Evolutionary conservation across 2,797 vertebrate genomes (phyloP).

Genomic region (Esox lucius): DNA sequence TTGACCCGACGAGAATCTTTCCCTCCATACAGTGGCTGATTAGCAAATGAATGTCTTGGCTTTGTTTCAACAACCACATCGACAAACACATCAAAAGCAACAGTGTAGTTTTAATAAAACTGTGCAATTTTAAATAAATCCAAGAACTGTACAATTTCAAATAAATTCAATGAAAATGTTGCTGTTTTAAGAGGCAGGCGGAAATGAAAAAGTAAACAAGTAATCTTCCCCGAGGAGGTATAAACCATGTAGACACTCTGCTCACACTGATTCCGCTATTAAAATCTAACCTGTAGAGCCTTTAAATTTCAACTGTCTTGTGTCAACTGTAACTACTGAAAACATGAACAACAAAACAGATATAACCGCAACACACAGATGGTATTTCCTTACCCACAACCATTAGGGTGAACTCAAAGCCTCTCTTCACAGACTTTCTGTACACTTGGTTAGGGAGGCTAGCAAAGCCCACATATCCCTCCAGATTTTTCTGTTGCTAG

Average conservation of each 20-base stretch:
- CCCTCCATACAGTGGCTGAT: constrained; percentile 63
- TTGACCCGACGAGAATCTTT: constrained; percentile 66
- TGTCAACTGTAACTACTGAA: not conserved
- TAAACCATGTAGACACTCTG: constrained; percentile 36
- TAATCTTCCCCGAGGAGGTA: not conserved
- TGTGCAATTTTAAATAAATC: constrained; percentile 37
- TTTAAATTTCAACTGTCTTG: not conserved
- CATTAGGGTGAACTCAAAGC: constrained; percentile 99
- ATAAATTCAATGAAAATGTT: constrained; percentile 50
- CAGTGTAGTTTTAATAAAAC: constrained; percentile 43
- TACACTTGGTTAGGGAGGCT: constrained; percentile 99
- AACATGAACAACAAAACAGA: not conserved
- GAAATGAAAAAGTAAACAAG: constrained; percentile 25
- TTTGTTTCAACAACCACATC: constrained; percentile 58
- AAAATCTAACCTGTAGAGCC: not conserved
- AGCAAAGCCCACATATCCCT: constrained; percentile 98
- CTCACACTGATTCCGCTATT: not conserved
- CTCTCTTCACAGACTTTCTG: constrained; percentile 98
- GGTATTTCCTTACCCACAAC: constrained; percentile 89
- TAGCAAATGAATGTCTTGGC: constrained; percentile 62
- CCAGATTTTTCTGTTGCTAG: constrained; percentile 98
- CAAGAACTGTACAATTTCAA: constrained; percentile 30
- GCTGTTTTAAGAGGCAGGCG: constrained; percentile 28
- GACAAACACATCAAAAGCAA: constrained; percentile 61
- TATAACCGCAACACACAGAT: not conserved